Evolutionary conservation across 2,797 vertebrate genomes (phyloP).

Genomic region (Fistularia commersonii): DNA sequence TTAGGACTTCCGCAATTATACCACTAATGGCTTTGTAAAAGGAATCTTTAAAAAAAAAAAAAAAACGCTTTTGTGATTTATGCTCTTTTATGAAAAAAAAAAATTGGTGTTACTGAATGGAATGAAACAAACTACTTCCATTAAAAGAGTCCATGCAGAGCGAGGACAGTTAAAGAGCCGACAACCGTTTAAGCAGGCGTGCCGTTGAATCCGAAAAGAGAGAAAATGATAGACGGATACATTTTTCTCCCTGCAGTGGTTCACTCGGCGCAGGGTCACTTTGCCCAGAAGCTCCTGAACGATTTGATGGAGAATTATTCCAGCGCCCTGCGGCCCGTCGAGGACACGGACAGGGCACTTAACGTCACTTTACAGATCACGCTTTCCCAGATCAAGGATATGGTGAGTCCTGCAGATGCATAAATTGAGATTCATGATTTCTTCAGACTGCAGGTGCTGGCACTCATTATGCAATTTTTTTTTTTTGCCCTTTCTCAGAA

Average conservation of each 20-base stretch:
- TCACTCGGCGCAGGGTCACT: conserved; percentile 86
- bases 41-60: no score
- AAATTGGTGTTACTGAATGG: no score
- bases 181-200: neutral
- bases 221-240: neutral
- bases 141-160: no score
- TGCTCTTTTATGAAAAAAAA: no score
- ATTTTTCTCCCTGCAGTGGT: conserved; percentile 58
- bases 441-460: neutral
- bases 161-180: no score
- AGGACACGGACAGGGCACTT: conserved; percentile 90
- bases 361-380: conserved; percentile 97
- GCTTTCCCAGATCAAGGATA: conserved; percentile 96
- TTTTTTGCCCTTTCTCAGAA: no score
- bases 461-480: no score
- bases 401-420: conserved; percentile 76
- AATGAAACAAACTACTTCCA: no score
- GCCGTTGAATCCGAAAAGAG: neutral
- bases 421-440: neutral
- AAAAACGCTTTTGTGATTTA: no score
- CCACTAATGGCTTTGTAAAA: no score
- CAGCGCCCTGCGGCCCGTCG: conserved; percentile 89
- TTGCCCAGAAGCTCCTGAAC: conserved; percentile 87
- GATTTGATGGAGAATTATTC: conserved; percentile 94
- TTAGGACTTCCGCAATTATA: no score